Base-by-base conservation (phyloP, 2,797 vertebrate genomes). In the Phrynocephalus guinanensis region DNA sequence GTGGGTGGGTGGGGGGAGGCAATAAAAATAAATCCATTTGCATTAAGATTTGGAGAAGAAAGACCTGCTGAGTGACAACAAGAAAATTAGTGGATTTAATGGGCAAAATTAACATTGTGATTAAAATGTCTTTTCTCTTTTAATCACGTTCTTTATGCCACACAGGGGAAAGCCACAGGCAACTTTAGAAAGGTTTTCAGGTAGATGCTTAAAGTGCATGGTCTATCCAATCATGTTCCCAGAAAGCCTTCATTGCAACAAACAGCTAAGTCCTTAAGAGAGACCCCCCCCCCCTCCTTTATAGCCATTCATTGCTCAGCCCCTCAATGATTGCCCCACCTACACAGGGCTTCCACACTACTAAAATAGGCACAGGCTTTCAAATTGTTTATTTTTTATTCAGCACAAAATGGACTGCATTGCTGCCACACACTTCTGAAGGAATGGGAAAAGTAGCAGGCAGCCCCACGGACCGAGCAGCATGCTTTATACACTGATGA, bases 401-500 rank as follows among this genome's bases (percentile, higher is more conserved):
- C 67, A 84, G 20, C 71, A 93, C 75, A 79, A 94, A 93, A 92
- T 86, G 78, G 90, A 28, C 26, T 71, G 89, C 88, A 87, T 88
- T 88, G 86, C 86, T 89, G 44, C 9, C 50, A 38, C 1, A 78
- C 18, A 10, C 44, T 84, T 86, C 1, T 6, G 85, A 70, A 83
- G 81, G 72, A 90, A 79, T n/a, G 85, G 85, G 90, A 91, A 33
- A 60, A 38, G 48, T 33, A 15, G 81, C 28, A 85, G 15, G 79
- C 28, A 85, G 84, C 48, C 50, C 38, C 66, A 38, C 6, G 89
- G 78, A 83, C 77, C 67, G 68, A 88, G 88, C 80, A 89, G 78
- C 82, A 89, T 11, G 26, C 44, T 79, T 91, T 89, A 33, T 44
- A 80, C 81, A 86, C 79, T 88, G 90, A n/a, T 44, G 24, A 72